Conservation (phyloP, 2,797 vertebrate genomes). For the Pseudochirops cupreus region DNA sequence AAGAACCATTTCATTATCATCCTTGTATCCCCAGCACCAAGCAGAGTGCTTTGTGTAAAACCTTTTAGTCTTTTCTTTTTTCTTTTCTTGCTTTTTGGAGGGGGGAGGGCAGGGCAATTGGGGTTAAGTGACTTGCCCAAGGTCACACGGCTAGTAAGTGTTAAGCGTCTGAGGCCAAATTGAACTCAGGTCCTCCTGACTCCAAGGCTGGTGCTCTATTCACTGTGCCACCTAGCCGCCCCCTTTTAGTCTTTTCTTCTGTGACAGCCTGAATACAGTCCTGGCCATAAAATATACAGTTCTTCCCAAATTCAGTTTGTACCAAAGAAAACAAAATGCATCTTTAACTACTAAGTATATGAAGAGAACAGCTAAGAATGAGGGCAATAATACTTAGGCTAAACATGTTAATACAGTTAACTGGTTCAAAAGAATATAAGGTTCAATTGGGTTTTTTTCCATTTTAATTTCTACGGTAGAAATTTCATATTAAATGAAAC, state of each 20-base stretch:
- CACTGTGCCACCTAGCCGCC: no score
- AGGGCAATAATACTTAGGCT: neutral
- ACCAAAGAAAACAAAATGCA: neutral
- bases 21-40: neutral
- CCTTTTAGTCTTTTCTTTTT: neutral
- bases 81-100: neutral
- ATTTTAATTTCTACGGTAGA: neutral
- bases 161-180: no score
- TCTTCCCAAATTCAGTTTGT: slow-evolving; percentile 8
- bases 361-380: neutral
- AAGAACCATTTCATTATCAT: neutral
- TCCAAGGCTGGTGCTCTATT: no score
- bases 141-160: no score
- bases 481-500: neutral
- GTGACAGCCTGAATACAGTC: neutral
- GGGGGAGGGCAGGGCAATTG: no score
- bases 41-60: neutral
- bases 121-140: no score
- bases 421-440: neutral
- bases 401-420: neutral
- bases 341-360: neutral
- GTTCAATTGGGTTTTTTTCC: neutral
- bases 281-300: neutral
- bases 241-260: neutral
- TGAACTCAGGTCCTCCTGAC: no score